Conservation (phyloP, 1,140 invertebrate species). For the Copidosoma floridanum region DNA sequence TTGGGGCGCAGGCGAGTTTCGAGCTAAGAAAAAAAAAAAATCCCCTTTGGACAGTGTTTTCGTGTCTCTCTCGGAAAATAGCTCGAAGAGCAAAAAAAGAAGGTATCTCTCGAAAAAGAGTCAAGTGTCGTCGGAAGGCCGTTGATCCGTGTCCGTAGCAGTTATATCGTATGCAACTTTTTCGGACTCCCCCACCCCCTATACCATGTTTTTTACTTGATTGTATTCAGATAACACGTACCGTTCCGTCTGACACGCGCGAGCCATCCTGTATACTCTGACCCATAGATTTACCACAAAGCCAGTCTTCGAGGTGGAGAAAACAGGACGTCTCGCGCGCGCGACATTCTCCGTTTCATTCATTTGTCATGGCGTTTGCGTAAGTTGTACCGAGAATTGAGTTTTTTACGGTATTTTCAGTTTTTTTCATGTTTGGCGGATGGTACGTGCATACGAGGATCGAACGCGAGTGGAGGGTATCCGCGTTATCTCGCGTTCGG, state of each 20-base stretch:
- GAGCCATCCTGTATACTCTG: constrained; percentile 35
- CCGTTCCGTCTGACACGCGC: constrained; percentile 37
- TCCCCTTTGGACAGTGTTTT: constrained; percentile 39
- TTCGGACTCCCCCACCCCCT: too few species aligned
- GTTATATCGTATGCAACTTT: too few species aligned
- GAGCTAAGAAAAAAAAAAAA: constrained; percentile 35
- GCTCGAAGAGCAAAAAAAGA: constrained; percentile 27
- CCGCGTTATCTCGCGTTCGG: background rate
- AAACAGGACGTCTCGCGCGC: background rate
- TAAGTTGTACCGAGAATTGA: too few species aligned
- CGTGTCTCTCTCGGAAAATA: constrained; percentile 27
- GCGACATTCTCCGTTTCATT: background rate
- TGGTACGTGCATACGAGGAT: background rate
- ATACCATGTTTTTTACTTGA: too few species aligned
- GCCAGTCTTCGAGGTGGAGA: background rate
- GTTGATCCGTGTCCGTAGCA: constrained; percentile 43
- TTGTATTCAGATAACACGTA: too few species aligned
- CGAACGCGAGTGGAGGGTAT: background rate
- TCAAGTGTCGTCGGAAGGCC: constrained; percentile 40
- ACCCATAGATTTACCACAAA: background rate
- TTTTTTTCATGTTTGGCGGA: too few species aligned
- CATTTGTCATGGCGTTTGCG: constrained; percentile 7
- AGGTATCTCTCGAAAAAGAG: too few species aligned
- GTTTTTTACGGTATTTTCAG: too few species aligned
- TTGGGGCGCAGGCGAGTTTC: constrained; percentile 26